These are phyloP conservation scores for Yponomeuta evonymella DNA, from an alignment of 2,888 invertebrate genomes.

Conservation along the genomic window DNA sequence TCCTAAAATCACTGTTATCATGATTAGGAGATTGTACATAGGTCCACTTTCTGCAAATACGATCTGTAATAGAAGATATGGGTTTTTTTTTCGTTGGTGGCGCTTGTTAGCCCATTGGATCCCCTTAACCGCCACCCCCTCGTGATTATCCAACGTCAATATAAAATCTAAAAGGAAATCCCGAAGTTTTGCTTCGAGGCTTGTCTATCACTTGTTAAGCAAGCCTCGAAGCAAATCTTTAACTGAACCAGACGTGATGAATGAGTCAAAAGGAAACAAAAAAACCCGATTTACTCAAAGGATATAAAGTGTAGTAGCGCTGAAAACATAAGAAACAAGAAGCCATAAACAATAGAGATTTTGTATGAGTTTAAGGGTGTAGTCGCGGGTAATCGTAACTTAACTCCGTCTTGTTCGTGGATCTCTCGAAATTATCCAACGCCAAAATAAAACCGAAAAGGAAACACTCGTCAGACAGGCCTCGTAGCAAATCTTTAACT, in stretches of 20 bases:
- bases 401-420: conserved; percentile 12
- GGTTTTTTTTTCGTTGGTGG: too few species aligned
- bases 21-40: too few species aligned
- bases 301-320: background rate
- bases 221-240: background rate
- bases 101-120: too few species aligned
- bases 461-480: background rate
- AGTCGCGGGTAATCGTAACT: background rate
- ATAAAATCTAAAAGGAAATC: conserved; percentile 13
- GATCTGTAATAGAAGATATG: too few species aligned
- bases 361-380: background rate
- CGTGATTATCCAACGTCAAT: conserved; percentile 16
- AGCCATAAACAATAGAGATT: background rate
- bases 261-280: background rate
- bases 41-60: too few species aligned
- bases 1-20: too few species aligned
- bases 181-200: too few species aligned
- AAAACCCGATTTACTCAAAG: background rate
- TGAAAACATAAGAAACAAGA: background rate
- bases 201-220: background rate
- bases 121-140: conserved; percentile 10
- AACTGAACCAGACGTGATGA: background rate
- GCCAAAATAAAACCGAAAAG: conserved; percentile 15
- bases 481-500: background rate
- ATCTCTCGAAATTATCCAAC: conserved; percentile 19